Percentiles rank a stretch among this genome's conserved stretches.
Conservation (phyloP, 2,113 vertebrate genomes). For the Perca fluviatilis region DNA sequence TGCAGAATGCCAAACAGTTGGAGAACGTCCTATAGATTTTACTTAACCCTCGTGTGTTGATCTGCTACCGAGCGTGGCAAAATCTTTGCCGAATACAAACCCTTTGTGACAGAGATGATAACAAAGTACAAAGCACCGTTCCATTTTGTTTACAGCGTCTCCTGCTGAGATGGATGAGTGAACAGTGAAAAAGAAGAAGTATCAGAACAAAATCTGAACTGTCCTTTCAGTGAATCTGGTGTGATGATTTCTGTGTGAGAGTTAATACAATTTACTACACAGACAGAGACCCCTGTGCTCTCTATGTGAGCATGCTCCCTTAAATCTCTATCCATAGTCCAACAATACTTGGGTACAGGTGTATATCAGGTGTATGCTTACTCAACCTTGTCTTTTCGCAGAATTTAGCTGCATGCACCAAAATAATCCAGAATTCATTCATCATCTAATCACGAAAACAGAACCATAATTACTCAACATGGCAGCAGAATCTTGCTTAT, state of each 20-base stretch:
- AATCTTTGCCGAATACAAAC: constrained; percentile 36
- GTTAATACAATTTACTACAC: neutral
- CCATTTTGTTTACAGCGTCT: constrained; percentile 44
- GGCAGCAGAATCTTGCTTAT: constrained; percentile 55
- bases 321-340: neutral
- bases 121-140: constrained; percentile 40
- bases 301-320: neutral
- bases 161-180: constrained; percentile 37
- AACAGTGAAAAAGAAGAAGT: constrained; percentile 17
- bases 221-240: constrained; percentile 3
- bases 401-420: neutral
- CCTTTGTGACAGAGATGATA: constrained; percentile 43
- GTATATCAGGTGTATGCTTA: constrained; percentile 25
- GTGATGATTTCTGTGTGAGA: neutral
- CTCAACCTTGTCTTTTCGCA: constrained; percentile 22
- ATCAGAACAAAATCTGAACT: neutral
- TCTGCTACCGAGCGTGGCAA: constrained; percentile 38
- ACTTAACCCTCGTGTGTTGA: constrained; percentile 39
- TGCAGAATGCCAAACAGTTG: constrained; percentile 50
- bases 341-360: constrained; percentile 26
- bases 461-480: constrained; percentile 51
- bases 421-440: constrained; percentile 52
- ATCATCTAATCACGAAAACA: constrained; percentile 49
- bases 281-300: neutral
- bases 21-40: constrained; percentile 60